Base-by-base conservation (phyloP, 2,888 invertebrate genomes). In the Tinea trinotella region DNA sequence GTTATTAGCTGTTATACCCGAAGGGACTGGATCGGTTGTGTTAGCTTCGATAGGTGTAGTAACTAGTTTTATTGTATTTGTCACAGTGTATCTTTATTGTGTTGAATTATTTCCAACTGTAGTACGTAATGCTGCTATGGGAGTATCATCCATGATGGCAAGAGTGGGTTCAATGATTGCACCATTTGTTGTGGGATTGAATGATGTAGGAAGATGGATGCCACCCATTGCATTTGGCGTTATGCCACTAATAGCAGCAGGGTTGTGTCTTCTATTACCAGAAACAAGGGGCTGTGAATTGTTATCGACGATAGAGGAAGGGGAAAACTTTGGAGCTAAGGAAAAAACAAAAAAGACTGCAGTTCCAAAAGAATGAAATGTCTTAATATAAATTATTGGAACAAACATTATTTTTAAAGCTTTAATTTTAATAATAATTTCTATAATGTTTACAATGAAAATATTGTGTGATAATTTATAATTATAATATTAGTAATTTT, bases 51-150 rank as follows among this genome's bases (percentile, higher is more conserved):
- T 92, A 46, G 94, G 93, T 0, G 92, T 94, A 56, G 91, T 95
- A 53, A 91, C 94, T 19, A 91, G 94, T 67, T 93, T 95, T 22
- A 89, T 94, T n/a, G 90, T 92, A 1, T 97, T 96, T 67, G 92
- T 95, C 0, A 91, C 93, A 17, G 92, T 93, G 9, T 97, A 96
- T 72, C 88, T 97, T 36, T 96, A 93, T 74, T 92, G 93, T 34
- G 92, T 94, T 0, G 97, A 97, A 75, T 70, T 96, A 52, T 96
- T 95, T 64, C 97, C 97, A 0, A 97, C 97, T 0, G 93, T 95
- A 1, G 91, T 96, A 1, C 86, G 97, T 24, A 96, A 95, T 64
- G 91, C 93, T 50, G 96, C 95, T 0, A 87, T 97, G 55, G 97
- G 97, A 0, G 88, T 92, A n/a, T 93, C 93, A n/a, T 96, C 96